These are phyloP conservation scores for Trachemys scripta DNA, from an alignment of 2,113 vertebrate species.

Conservation along the genomic window DNA sequence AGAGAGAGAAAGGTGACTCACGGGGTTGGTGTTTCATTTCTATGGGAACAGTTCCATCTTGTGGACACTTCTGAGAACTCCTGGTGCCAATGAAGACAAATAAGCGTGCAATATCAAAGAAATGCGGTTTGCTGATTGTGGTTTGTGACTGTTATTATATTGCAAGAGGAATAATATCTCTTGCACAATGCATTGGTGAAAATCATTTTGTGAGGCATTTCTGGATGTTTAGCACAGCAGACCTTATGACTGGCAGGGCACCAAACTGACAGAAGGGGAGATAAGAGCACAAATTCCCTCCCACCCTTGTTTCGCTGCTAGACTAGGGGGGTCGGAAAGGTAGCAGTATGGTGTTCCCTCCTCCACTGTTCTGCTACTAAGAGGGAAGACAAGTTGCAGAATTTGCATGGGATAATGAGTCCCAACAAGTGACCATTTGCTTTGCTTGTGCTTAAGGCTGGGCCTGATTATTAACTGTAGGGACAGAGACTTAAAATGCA, in stretches of 20 bases:
- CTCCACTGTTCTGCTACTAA: background rate
- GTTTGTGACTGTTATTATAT: background rate
- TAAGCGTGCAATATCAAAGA: background rate
- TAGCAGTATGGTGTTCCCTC: background rate
- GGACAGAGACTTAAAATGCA: background rate
- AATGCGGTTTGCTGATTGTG: rapidly evolving
- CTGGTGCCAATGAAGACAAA: background rate
- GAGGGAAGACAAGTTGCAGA: background rate
- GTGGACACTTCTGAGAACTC: background rate
- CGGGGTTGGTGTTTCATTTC: background rate
- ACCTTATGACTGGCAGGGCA: background rate
- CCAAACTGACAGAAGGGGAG: background rate
- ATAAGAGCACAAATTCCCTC: background rate
- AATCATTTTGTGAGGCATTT: background rate
- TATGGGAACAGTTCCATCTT: background rate
- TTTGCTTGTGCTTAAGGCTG: background rate
- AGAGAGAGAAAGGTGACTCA: too few species aligned
- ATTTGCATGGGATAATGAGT: background rate
- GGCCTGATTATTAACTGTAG: background rate
- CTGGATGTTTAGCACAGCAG: background rate
- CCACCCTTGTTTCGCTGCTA: background rate
- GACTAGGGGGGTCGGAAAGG: background rate
- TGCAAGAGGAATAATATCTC: background rate
- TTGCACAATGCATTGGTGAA: background rate
- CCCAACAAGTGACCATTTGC: background rate